Percentiles rank a stretch among this genome's conserved stretches.
phyloP scores from a whole-genome alignment of 2,797 vertebrate species.

The Propithecus perrieri region DNA sequence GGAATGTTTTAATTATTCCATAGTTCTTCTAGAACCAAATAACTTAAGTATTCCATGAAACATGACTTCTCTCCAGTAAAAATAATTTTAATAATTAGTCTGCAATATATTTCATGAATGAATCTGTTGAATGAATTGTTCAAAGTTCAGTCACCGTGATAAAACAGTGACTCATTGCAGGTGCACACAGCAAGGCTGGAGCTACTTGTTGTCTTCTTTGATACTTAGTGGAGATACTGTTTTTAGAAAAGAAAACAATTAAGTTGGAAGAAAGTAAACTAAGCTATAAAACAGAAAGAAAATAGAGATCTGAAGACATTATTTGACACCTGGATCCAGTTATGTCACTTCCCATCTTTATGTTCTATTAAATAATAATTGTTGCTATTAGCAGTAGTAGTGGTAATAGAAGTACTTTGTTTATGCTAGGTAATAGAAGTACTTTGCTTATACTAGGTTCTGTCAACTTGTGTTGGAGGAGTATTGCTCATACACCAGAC shows the following conservation, averaged over 20 bases:
- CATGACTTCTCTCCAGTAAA: background rate
- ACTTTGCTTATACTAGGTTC: background rate
- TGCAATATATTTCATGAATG: background rate
- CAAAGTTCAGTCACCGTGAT: background rate
- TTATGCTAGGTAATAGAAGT: background rate
- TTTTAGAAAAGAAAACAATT: background rate
- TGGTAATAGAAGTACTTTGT: background rate
- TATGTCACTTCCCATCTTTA: background rate
- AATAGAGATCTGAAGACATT: background rate
- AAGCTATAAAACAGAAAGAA: background rate
- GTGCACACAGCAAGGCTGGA: background rate
- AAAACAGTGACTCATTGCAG: background rate
- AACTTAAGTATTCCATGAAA: background rate
- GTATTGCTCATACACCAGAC: background rate
- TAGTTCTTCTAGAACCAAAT: background rate
- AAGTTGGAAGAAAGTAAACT: background rate
- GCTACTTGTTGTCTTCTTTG: background rate
- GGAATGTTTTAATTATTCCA: background rate
- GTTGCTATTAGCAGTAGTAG: background rate
- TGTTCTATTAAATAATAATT: constrained; percentile 3
- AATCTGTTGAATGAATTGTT: background rate
- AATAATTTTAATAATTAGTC: background rate
- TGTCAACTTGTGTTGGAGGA: background rate
- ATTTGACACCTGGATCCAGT: background rate
- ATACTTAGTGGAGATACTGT: background rate